Conservation (phyloP, 2,797 vertebrate genomes). For the Ispidina lecontei region DNA sequence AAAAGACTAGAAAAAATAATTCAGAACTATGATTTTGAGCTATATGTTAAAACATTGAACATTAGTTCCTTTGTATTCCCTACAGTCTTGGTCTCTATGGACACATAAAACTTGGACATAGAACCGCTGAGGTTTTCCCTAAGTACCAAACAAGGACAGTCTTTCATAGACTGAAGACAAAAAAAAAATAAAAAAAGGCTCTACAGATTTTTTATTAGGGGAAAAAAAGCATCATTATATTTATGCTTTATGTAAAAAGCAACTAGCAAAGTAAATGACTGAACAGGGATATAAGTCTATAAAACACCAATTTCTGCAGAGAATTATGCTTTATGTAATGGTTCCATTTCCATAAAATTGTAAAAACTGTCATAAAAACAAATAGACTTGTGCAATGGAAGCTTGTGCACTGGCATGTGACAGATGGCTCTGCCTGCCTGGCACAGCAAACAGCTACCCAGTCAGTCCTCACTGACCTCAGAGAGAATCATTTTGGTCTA, state of each 20-base stretch:
- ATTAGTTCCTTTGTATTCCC: not conserved
- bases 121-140: not conserved
- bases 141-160: not conserved
- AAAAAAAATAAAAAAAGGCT: not conserved
- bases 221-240: not conserved
- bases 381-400: not conserved
- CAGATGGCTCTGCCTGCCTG: conserved; percentile 16
- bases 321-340: conserved; percentile 12
- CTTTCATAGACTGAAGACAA: not conserved
- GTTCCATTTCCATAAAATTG: conserved; percentile 24
- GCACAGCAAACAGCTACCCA: not conserved
- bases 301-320: not conserved
- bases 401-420: conserved; percentile 31
- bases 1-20: not conserved
- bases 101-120: not conserved
- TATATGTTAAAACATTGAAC: not conserved
- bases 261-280: not conserved
- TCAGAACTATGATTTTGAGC: not conserved
- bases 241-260: not conserved
- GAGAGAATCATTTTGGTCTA: not conserved
- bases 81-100: not conserved
- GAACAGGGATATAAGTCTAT: conserved; percentile 22
- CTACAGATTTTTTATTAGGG: not conserved
- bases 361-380: conserved; percentile 29
- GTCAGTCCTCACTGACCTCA: not conserved